Percentiles rank a stretch among this genome's conserved stretches.
These are phyloP conservation scores for Pipistrellus pipistrellus DNA, from an alignment of 2,797 vertebrate species.

Conservation along the genomic window DNA sequence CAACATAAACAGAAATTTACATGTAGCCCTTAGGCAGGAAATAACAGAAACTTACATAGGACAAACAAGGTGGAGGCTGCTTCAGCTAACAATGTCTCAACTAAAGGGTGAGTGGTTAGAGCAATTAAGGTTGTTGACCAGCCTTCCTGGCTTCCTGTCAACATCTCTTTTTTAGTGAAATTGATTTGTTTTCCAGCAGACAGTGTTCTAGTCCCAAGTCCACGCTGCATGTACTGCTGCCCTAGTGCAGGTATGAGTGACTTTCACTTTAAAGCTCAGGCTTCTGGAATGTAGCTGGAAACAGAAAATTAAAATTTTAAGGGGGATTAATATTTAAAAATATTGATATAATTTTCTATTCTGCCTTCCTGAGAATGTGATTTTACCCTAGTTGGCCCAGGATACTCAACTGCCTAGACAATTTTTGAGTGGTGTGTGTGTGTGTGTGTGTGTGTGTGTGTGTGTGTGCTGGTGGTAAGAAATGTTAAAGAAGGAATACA, in stretches of 20 bases:
- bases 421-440: not conserved
- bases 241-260: not conserved
- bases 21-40: no score
- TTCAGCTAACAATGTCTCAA: no score
- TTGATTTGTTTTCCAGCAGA: no score
- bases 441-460: not conserved
- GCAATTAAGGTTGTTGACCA: no score
- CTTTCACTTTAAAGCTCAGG: constrained; percentile 43
- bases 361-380: constrained; percentile 12
- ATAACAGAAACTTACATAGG: no score
- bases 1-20: no score
- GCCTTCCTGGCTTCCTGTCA: no score
- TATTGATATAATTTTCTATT: constrained; percentile 64
- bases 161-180: no score
- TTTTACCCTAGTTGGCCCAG: constrained; percentile 2
- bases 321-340: constrained; percentile 58
- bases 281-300: constrained; percentile 45
- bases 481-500: not conserved
- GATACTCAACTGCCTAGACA: not conserved
- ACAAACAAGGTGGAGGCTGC: no score
- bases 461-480: not conserved
- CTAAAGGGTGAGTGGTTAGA: no score
- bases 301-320: constrained; percentile 70
- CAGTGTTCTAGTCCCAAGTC: not conserved
- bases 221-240: not conserved